A percentile compares a stretch with the other conserved stretches of the same genome.
Evolutionary conservation across 1,140 invertebrate species (phyloP).

Genomic region (Diorhabda carinulata): DNA sequence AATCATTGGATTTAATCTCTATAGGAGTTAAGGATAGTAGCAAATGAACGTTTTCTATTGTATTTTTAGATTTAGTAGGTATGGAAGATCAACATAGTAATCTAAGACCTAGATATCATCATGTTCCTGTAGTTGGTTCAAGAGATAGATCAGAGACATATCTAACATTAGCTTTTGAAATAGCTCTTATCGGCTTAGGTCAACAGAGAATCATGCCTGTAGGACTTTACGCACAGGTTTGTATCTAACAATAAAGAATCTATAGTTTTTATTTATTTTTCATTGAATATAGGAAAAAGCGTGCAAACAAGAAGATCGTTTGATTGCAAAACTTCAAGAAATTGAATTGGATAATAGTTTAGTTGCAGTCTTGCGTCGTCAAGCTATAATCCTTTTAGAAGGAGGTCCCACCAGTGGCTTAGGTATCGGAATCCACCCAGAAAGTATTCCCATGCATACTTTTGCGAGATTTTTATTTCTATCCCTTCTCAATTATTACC

Average conservation of each 20-base stretch:
- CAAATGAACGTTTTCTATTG: neutral
- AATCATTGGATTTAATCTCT: too few relatives aligned
- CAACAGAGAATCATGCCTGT: constrained; percentile 75
- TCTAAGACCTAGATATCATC: constrained; percentile 66
- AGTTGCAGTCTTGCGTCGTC: constrained; percentile 57
- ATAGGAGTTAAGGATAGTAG: too few relatives aligned
- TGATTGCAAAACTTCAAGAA: constrained; percentile 70
- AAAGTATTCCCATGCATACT: constrained; percentile 77
- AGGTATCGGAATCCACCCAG: constrained; percentile 71
- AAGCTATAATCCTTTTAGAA: constrained; percentile 61
- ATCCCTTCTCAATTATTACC: constrained; percentile 66
- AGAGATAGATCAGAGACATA: constrained; percentile 71
- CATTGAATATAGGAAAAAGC: constrained; percentile 57
- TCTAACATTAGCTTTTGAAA: constrained; percentile 69
- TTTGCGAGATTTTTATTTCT: constrained; percentile 77
- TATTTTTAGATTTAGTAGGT: constrained; percentile 48
- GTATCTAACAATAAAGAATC: neutral
- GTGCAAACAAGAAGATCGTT: constrained; percentile 71
- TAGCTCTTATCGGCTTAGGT: constrained; percentile 66
- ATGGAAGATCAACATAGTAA: constrained; percentile 58
- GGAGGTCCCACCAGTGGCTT: constrained; percentile 72
- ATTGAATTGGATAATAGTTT: constrained; percentile 70
- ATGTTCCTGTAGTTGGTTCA: constrained; percentile 67
- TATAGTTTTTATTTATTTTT: neutral
- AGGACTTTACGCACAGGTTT: constrained; percentile 71